Base-by-base conservation (phyloP, 2,113 vertebrate genomes). In the Corythoichthys haematopterus region DNA sequence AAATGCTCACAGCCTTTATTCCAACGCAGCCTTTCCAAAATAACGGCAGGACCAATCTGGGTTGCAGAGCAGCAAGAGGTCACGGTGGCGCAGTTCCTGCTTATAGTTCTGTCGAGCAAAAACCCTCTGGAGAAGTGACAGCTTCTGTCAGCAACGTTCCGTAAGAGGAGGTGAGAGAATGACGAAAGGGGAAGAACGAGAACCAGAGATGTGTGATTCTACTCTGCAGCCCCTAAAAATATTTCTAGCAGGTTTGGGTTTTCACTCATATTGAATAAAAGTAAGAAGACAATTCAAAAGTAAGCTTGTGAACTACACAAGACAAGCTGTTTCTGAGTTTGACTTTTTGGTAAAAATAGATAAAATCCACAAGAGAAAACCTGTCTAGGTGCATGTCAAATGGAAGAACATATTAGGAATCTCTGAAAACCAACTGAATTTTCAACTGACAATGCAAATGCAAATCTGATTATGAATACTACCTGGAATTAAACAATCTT, bases 121-220 rank as follows among this genome's bases (percentile, higher is more conserved):
- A 77, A 64, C 35, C 20, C 65, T 72, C 68, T 28, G 58, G 69
- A 6, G 56, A 79, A 80, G 81, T 82, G 79, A 84, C 78, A 84
- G 76, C 53, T 64, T 79, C 71, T 79, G 82, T 80, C 77, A 82
- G 66, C 46, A 4, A 71, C 69, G 74, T 74, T 74, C 68, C 45
- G 53, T 67, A 15, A 16, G 7, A 50, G 20, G 62, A 71, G 37
- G 58, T 70, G 66, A 64, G 63, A 67, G 58, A 64, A 74, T 47
- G 45, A 52, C 50, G 20, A 20, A 55, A 36, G 58, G 76, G 71
- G 69, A 68, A 66, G 65, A 59, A 77, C 50, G 37, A 56, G 56
- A 69, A 64, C 56, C 58, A 66, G 67, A 69, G 76, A 82, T 28
- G 52, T 11, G 66, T 56, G 61, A 16, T 45, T 74, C 35, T 53